phyloP scores from a whole-genome alignment of 2,797 vertebrate genomes.

The Megalops cyprinoides region DNA sequence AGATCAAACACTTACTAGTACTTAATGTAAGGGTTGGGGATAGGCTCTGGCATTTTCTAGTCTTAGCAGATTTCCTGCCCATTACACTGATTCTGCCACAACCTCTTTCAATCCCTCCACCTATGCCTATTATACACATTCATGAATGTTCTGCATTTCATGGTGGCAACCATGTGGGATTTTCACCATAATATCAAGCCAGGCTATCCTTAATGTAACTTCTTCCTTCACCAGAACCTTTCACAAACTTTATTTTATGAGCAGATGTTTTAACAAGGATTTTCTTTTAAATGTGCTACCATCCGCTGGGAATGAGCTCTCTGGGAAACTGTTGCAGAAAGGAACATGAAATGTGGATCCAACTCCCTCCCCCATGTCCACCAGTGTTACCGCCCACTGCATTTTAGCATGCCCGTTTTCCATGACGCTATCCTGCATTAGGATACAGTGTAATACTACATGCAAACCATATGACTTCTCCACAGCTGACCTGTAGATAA shows the following conservation, averaged over 20 bases:
- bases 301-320: neutral
- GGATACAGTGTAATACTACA: neutral
- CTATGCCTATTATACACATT: neutral
- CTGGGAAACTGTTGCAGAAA: neutral
- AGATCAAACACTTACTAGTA: constrained; percentile 17
- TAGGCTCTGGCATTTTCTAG: neutral
- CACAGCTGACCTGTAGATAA: constrained; percentile 12
- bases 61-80: no score
- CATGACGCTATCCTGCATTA: neutral
- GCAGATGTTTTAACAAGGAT: constrained; percentile 15
- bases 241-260: constrained; percentile 15
- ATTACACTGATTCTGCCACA: neutral
- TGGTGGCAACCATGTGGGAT: constrained; percentile 1
- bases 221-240: constrained; percentile 10
- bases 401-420: neutral
- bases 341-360: neutral
- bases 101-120: neutral
- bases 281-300: neutral
- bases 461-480: constrained; percentile 14
- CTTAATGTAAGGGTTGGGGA: neutral
- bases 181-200: neutral
- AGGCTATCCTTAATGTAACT: neutral
- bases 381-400: no score
- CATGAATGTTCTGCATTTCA: neutral
- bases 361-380: neutral